A percentile compares a stretch with the other conserved stretches of the same genome.
phyloP scores from a whole-genome alignment of 2,113 vertebrate species.

The Nothobranchius kuhntae region DNA sequence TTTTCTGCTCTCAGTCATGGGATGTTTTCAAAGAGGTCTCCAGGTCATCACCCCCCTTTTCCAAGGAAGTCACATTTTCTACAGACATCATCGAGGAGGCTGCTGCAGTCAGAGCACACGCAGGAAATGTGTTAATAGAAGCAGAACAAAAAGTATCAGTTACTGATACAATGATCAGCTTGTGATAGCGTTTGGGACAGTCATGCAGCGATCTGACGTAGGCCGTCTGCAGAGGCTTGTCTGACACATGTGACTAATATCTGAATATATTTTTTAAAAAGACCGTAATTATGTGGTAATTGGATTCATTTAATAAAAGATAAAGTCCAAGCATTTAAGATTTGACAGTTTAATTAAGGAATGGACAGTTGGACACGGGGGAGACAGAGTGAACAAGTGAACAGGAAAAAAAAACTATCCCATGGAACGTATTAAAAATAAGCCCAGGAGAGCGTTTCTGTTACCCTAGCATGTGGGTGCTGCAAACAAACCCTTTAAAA shows the following conservation, averaged over 20 bases:
- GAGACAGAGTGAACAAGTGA: background rate
- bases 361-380: background rate
- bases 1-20: conserved; percentile 31
- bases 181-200: conserved; percentile 15
- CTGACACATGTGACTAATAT: conserved; percentile 17
- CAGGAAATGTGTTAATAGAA: conserved; percentile 18
- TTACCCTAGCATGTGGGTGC: background rate
- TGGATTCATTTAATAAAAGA: conserved; percentile 6
- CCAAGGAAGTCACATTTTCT: conserved; percentile 41
- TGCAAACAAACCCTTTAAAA: background rate
- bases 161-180: conserved; percentile 2
- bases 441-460: background rate
- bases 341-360: background rate
- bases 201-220: conserved; percentile 19
- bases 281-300: conserved; percentile 11
- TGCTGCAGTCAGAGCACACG: background rate
- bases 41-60: conserved; percentile 18
- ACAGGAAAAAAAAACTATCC: background rate
- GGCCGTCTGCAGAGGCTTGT: background rate
- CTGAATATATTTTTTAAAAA: conserved; percentile 18
- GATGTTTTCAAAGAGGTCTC: conserved; percentile 42
- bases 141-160: background rate
- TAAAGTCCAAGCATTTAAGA: background rate
- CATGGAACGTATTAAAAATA: background rate
- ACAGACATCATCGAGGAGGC: conserved; percentile 30